Base-by-base conservation (phyloP, 2,113 vertebrate genomes). In the Mesoclemmys tuberculata region DNA sequence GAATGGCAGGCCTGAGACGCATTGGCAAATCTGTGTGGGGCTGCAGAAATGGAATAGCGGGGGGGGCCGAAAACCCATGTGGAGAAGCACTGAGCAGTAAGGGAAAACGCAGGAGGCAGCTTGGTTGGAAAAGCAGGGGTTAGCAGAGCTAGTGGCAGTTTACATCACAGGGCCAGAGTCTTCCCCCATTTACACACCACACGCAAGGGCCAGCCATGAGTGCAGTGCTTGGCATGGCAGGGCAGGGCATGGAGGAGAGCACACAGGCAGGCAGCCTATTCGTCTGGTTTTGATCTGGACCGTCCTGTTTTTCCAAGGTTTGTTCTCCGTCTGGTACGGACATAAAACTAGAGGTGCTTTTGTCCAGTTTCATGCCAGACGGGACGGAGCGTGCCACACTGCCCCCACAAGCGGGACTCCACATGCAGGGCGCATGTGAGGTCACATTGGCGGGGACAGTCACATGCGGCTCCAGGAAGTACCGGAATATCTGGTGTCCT, bases 151-250 rank as follows among this genome's bases (percentile, higher is more conserved):
- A 11, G 0, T 4, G 74, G 7, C 74, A 26, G 22, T 75, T 75
- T 75, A 44, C 24, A 44, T 12, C 12, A 13, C 35, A 41, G 24
- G 64, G 49, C 41, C 81, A 68, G 48, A 71, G 29, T 41, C n/a
- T 35, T 13, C 41, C 19, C 82, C 83, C 27, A 58, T 54, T 83
- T 46, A 51, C 80, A 64, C 14, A 3, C 46, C 82, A 80, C 21
- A 61, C 55, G 8, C 1, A 0, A 38, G 0, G 35, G 13, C 22
- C n/a, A 80, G 11, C 0, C 41, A 3, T 80, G 80, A 12, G 13
- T 79, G 93, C 79, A 5, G n/a, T 85, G 90, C 91, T 61, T 64
- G 0, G 71, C 61, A 14, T 5, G 11, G 46, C 41, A 27, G 38
- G 12, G 27, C 74, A 77, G 38, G 12, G 27, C 74, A 77, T 27